These are phyloP conservation scores for Gonocerus acuteangulatus DNA, from an alignment of 2,888 invertebrate species.

Conservation along the genomic window DNA sequence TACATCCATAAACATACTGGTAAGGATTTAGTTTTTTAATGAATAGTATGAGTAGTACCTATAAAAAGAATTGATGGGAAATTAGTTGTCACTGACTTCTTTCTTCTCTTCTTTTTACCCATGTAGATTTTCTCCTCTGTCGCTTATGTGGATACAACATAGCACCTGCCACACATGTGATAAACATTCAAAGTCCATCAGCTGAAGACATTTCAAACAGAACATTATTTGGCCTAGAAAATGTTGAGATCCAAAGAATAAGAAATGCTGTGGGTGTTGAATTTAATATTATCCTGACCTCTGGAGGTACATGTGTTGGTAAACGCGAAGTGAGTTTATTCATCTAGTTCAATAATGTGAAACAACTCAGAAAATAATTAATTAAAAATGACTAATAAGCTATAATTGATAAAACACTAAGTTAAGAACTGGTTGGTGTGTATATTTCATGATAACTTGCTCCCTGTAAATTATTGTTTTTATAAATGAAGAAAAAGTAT, in stretches of 20 bases:
- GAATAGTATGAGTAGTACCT: too few relatives aligned
- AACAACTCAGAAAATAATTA: too few relatives aligned
- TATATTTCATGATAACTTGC: too few relatives aligned
- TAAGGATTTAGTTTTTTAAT: background rate
- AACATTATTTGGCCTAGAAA: conserved; percentile 50
- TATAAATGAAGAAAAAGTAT: too few relatives aligned
- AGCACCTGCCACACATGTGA: conserved; percentile 50
- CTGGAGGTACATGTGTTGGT: conserved; percentile 51
- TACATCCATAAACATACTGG: conserved; percentile 6
- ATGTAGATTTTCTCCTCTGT: conserved; percentile 51
- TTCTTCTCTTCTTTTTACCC: background rate
- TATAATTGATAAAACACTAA: too few relatives aligned
- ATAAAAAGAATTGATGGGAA: background rate
- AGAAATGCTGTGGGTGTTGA: conserved; percentile 51
- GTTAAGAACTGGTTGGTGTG: too few relatives aligned
- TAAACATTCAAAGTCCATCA: conserved; percentile 49
- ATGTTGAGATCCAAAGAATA: conserved; percentile 51
- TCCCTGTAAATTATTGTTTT: too few relatives aligned
- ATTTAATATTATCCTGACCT: conserved; percentile 50
- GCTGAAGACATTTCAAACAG: conserved; percentile 47
- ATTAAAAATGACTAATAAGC: too few relatives aligned
- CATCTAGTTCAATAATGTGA: background rate
- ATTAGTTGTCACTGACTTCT: background rate
- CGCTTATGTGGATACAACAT: conserved; percentile 54
- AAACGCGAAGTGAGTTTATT: conserved; percentile 45